Evolutionary conservation across 2,888 invertebrate genomes (phyloP), one percentile per base, ranked within the genome.

Genomic region (Muscina levida): DNA sequence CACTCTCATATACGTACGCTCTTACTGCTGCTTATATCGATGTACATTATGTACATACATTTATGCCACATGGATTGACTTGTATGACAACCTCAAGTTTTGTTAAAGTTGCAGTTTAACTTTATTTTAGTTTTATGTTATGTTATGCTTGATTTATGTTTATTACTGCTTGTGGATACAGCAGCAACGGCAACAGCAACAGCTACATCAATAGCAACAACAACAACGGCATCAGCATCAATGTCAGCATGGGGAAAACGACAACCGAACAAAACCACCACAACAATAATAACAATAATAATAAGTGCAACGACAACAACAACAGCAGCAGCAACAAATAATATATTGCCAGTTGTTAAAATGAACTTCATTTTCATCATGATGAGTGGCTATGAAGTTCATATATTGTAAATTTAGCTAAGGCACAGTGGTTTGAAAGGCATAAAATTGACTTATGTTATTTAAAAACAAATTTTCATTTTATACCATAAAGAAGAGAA

Each of bases 91-190:
- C 56, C 79, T 46, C 15, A 72, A 68, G 56, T 39, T 44, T 51
- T 39, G 67, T 77, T 77, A 46, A 77, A 77, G 77, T 74, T 72
- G 72, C 66, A 74, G 62, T 62, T 62, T 42, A 42, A 62, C 22
- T 62, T 62, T 62, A 62, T 62, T 62, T 62, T 62, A 77, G 74
- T 74, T 81, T 81, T 77, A 81, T 81, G 77, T 81, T 71, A 81
- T 81, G 77, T 81, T 77, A 77, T 62, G 74, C 19, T 81, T 81
- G 80, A 81, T 81, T 81, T 81, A 81, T 81, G 71, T 81, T 81
- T 77, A 81, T 81, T 74, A 67, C 71, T 72, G 19, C 39, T 19
- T 37, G 31, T 37, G 15, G 39, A 31, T 39, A 39, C 15, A 37
- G 3, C 37, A 51, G 39, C 42, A 67, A 51, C 13, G 53, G 53